Evolutionary conservation across 2,113 vertebrate genomes (phyloP).

Genomic region (Albula goreensis): DNA sequence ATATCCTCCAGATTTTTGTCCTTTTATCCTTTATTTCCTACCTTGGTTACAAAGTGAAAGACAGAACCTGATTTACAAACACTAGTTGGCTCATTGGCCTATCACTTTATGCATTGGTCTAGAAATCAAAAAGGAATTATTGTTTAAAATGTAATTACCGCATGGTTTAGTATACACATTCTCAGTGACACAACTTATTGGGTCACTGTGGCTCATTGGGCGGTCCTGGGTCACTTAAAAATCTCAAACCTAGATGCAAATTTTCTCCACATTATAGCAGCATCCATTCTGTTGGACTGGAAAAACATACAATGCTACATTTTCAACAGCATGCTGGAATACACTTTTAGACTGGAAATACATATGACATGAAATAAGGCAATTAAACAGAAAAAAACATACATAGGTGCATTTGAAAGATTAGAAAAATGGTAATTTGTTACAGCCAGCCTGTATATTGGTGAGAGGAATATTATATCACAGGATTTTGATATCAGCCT

Average conservation of each 20-base stretch:
- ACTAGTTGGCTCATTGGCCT: not conserved
- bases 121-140: not conserved
- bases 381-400: not conserved
- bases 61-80: not conserved
- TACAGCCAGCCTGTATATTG: conserved; percentile 1
- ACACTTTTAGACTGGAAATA: not conserved
- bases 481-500: not conserved
- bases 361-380: not conserved
- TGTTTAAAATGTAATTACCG: not conserved
- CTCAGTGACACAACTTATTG: not conserved
- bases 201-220: not conserved
- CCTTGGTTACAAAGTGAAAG: not conserved
- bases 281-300: not conserved
- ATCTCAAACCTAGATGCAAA: not conserved
- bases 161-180: not conserved
- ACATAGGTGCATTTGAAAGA: not conserved
- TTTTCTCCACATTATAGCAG: not conserved
- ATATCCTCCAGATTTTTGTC: not conserved
- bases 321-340: not conserved
- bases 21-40: not conserved
- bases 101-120: not conserved
- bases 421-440: not conserved
- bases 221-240: not conserved
- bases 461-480: not conserved
- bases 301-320: not conserved